phyloP scores from a whole-genome alignment of 2,888 invertebrate species.

The Lingula anatina region DNA sequence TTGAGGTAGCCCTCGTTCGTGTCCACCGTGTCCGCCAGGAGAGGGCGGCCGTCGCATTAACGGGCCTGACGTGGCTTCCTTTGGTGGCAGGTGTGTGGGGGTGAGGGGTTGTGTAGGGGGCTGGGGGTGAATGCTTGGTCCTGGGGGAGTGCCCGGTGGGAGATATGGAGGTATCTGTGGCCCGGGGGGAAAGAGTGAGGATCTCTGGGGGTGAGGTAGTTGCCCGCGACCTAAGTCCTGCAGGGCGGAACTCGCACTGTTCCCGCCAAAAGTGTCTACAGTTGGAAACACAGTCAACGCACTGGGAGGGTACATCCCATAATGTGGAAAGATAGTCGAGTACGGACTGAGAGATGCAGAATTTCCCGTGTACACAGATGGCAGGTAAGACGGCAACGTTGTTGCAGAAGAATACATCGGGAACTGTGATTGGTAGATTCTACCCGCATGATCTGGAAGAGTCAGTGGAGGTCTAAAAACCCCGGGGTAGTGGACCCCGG shows the following conservation, averaged over 20 bases:
- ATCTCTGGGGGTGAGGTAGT: no score
- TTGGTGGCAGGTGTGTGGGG: no score
- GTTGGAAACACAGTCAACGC: neutral
- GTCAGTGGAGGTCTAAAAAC: slow-evolving; percentile 29
- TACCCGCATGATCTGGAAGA: slow-evolving; percentile 20
- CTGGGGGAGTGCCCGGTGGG: no score
- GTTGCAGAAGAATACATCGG: slow-evolving; percentile 19
- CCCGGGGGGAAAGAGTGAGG: no score
- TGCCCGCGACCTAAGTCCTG: slow-evolving; percentile 12
- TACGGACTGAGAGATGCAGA: slow-evolving; percentile 4
- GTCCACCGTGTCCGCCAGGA: no score
- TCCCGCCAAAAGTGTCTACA: slow-evolving; percentile 1
- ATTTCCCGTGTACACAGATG: slow-evolving; percentile 12
- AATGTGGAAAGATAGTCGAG: slow-evolving; percentile 2
- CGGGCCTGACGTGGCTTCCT: no score
- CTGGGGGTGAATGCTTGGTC: no score
- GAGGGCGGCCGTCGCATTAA: no score
- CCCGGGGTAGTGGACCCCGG: no score
- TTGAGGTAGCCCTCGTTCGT: no score
- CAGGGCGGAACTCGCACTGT: slow-evolving; percentile 13
- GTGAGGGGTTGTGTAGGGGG: no score
- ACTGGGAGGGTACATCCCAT: neutral
- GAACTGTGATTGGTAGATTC: slow-evolving; percentile 15
- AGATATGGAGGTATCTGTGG: no score
- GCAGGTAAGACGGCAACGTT: slow-evolving; percentile 13